Conservation (phyloP, 2,888 invertebrate species). For the Rhamnusium bicolor region DNA sequence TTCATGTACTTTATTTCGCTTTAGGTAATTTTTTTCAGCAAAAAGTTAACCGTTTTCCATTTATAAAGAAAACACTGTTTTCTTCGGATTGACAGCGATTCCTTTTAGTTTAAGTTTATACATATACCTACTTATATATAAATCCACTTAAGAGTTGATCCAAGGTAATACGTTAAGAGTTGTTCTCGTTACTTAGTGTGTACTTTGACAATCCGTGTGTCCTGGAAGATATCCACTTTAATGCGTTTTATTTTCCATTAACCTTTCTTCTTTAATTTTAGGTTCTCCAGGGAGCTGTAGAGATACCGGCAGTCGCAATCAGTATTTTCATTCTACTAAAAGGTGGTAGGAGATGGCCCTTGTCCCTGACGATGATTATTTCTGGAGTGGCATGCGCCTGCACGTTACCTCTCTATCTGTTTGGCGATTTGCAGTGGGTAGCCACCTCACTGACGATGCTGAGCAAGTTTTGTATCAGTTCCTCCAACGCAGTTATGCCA, state of each 20-base stretch:
- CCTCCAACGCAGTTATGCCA: constrained; percentile 86
- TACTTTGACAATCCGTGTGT: too few relatives aligned
- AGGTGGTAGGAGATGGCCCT: constrained; percentile 82
- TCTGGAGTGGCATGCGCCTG: constrained; percentile 81
- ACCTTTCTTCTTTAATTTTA: constrained; percentile 55
- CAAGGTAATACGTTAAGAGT: too few relatives aligned
- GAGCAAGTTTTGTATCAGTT: constrained; percentile 85
- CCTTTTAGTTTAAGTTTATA: too few relatives aligned
- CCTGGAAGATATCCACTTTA: too few relatives aligned
- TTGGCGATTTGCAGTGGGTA: constrained; percentile 77
- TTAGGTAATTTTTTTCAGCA: too few relatives aligned
- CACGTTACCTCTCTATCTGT: constrained; percentile 73
- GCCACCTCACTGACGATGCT: constrained; percentile 84
- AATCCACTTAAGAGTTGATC: too few relatives aligned
- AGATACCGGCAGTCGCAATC: constrained; percentile 84
- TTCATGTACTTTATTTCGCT: too few relatives aligned
- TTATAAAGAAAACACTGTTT: too few relatives aligned
- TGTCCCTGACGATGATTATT: constrained; percentile 79
- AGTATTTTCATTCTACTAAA: constrained; percentile 84
- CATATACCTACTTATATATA: too few relatives aligned
- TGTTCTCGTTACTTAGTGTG: too few relatives aligned
- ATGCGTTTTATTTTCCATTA: not conserved
- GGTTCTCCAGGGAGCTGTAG: constrained; percentile 81
- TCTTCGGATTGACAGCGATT: too few relatives aligned
- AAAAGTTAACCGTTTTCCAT: too few relatives aligned